phyloP scores from a whole-genome alignment of 2,113 vertebrate genomes.

The Opisthocomus hoazin region DNA sequence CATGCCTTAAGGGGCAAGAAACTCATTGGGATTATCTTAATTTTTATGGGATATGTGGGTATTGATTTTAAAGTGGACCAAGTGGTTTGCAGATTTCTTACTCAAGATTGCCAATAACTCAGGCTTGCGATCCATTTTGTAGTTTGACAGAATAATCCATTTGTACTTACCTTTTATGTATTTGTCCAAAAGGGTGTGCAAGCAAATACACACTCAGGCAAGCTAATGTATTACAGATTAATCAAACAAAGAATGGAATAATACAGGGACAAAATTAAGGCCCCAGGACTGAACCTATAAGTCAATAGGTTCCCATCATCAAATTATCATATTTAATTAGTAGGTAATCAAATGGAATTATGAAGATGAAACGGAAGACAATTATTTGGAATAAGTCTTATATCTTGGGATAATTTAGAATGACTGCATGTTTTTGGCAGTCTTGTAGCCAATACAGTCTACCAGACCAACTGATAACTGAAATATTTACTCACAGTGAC shows the following conservation, averaged over 20 bases:
- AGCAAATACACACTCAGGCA: neutral
- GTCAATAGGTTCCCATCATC: neutral
- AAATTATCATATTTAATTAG: neutral
- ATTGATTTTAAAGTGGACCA: neutral
- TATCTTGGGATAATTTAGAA: neutral
- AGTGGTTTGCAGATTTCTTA: neutral
- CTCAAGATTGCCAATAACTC: neutral
- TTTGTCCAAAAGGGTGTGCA: neutral
- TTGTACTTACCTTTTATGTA: neutral
- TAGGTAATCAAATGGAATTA: neutral
- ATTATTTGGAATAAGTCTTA: neutral
- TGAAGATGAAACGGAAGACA: neutral
- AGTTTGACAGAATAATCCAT: neutral
- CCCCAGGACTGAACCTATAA: neutral
- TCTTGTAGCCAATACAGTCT: neutral
- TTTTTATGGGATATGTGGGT: neutral
- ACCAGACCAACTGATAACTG: neutral
- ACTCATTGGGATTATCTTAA: neutral
- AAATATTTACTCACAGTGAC: slow-evolving; percentile 14
- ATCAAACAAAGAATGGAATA: neutral
- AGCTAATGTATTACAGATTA: neutral
- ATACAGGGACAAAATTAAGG: neutral
- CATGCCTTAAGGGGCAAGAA: neutral
- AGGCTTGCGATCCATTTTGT: neutral
- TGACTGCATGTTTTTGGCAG: neutral